Percentiles rank a stretch among this genome's conserved stretches.
phyloP scores from a whole-genome alignment of 1,140 invertebrate genomes.

The Acromyrmex charruanus region DNA sequence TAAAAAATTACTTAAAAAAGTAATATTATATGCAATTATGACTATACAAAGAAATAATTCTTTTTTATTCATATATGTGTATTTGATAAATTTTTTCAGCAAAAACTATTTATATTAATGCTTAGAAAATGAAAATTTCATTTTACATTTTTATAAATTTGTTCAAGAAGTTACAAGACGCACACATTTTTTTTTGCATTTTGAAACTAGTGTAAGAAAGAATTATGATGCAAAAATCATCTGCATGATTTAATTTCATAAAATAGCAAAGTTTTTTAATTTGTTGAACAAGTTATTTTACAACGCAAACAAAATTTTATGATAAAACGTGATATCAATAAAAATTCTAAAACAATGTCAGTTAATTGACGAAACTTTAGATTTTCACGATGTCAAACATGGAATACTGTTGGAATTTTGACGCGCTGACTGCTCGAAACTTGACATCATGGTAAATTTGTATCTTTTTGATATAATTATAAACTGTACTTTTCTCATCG shows the following conservation, averaged over 20 bases:
- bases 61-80: background rate
- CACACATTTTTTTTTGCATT: background rate
- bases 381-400: background rate
- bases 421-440: background rate
- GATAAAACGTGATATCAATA: conserved; percentile 5
- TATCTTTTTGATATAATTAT: background rate
- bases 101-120: background rate
- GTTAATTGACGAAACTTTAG: background rate
- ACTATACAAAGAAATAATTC: background rate
- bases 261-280: background rate
- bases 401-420: background rate
- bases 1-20: background rate
- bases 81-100: conserved; percentile 1
- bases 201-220: too few relatives aligned
- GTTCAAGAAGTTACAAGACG: background rate
- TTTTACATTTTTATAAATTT: conserved; percentile 4
- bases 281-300: background rate
- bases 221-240: background rate
- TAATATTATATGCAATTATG: too few relatives aligned
- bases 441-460: background rate
- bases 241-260: background rate
- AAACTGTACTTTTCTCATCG: background rate
- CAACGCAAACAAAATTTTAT: background rate
- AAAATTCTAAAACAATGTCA: conserved; percentile 16
- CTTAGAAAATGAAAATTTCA: background rate